These are phyloP conservation scores for Potamarius usumacintae DNA, from an alignment of 2,113 vertebrate species.

Conservation along the genomic window DNA sequence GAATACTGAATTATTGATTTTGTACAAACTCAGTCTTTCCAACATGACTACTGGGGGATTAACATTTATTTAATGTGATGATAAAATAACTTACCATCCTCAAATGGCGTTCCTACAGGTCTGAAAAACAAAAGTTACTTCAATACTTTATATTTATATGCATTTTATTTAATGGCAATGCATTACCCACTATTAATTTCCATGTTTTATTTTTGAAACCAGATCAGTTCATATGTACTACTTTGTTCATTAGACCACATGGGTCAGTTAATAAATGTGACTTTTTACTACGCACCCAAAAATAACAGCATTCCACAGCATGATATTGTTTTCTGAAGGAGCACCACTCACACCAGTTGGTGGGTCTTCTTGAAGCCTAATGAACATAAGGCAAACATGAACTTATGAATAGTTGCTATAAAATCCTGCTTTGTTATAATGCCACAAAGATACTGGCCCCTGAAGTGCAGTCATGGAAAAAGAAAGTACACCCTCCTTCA, in stretches of 20 bases:
- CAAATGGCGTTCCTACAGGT: conserved; percentile 97
- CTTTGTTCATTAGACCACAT: neutral
- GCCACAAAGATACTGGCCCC: neutral
- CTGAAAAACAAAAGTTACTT: conserved; percentile 65
- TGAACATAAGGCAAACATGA: conserved; percentile 5
- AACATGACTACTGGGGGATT: neutral
- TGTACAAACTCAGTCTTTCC: neutral
- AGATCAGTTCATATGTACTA: neutral
- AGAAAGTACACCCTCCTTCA: neutral
- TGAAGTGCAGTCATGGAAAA: neutral
- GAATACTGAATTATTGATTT: neutral
- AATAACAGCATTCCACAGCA: conserved; percentile 99
- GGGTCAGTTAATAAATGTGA: neutral
- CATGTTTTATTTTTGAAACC: neutral
- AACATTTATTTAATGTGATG: conserved; percentile 20
- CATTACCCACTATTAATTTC: neutral
- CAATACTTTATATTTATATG: neutral
- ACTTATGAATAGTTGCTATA: conserved; percentile 22
- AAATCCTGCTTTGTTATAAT: neutral
- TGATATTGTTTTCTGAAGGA: conserved; percentile 98
- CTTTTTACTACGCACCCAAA: conserved; percentile 86
- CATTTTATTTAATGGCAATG: neutral
- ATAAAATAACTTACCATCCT: conserved; percentile 86
- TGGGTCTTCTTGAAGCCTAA: conserved; percentile 97
- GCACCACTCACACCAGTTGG: conserved; percentile 98